Evolutionary conservation across 1,140 invertebrate species (phyloP).

Genomic region (Drosophila bifasciata): DNA sequence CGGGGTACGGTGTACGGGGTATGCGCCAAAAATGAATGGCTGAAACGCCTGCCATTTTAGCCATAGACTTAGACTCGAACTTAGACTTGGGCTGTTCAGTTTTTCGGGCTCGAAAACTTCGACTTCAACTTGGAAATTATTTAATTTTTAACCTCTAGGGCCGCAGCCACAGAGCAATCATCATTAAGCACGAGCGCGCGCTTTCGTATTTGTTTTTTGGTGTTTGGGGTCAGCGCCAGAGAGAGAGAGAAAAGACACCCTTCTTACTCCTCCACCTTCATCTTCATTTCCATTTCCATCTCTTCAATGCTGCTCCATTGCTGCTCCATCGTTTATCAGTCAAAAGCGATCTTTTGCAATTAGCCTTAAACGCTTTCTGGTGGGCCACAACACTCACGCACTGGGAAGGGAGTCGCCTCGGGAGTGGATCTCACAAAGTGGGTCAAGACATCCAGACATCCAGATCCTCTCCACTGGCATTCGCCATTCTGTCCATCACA

Average conservation of each 20-base stretch:
- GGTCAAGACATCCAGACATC: slow-evolving; percentile 30
- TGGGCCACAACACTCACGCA: slow-evolving; percentile 72
- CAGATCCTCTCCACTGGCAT: slow-evolving; percentile 5
- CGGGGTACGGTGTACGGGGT: slow-evolving; percentile 21
- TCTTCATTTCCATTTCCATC: background rate
- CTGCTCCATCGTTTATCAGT: slow-evolving; percentile 57
- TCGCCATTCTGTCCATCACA: slow-evolving; percentile 63
- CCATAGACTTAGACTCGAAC: slow-evolving; percentile 39
- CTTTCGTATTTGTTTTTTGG: slow-evolving; percentile 48
- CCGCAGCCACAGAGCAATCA: slow-evolving; percentile 61
- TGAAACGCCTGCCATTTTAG: slow-evolving; percentile 77
- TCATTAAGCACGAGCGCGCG: slow-evolving; percentile 75
- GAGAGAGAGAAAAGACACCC: slow-evolving; percentile 32
- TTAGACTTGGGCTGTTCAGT: slow-evolving; percentile 25
- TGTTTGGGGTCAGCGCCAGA: slow-evolving; percentile 75
- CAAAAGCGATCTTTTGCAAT: slow-evolving; percentile 79
- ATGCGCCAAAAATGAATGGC: slow-evolving; percentile 45
- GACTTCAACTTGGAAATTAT: slow-evolving; percentile 63
- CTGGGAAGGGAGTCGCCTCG: slow-evolving; percentile 4
- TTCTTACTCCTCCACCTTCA: slow-evolving; percentile 51
- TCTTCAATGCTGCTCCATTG: slow-evolving; percentile 12
- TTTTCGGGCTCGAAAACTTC: no score
- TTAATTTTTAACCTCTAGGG: slow-evolving; percentile 81
- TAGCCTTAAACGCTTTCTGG: slow-evolving; percentile 82
- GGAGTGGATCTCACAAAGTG: slow-evolving; percentile 29